A percentile compares a stretch with the other conserved stretches of the same genome.
phyloP scores from a whole-genome alignment of 2,797 vertebrate species.

The Graptemys geographica region DNA sequence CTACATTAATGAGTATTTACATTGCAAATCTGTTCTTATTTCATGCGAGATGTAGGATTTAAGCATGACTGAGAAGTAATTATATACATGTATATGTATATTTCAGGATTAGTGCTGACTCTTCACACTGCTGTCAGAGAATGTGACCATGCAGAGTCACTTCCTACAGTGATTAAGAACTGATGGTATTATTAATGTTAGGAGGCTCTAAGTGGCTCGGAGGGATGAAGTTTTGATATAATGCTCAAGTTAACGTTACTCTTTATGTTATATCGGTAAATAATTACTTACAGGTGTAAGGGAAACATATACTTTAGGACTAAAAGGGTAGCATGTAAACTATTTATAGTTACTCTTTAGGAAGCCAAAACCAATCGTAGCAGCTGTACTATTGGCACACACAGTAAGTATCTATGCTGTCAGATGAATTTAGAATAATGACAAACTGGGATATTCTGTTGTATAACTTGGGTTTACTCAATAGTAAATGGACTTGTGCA shows the following conservation, averaged over 20 bases:
- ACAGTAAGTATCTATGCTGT: slow-evolving; percentile 44
- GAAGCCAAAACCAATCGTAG: slow-evolving; percentile 49
- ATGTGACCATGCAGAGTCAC: background rate
- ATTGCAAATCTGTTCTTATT: slow-evolving; percentile 25
- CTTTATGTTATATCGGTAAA: background rate
- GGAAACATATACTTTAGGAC: background rate
- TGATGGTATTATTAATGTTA: slow-evolving; percentile 8
- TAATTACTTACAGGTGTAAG: background rate
- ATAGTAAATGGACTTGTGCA: slow-evolving; percentile 29
- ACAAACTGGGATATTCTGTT: background rate
- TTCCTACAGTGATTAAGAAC: slow-evolving; percentile 30
- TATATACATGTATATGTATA: slow-evolving; percentile 12
- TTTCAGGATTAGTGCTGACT: background rate
- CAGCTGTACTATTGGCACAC: background rate
- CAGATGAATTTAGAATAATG: slow-evolving; percentile 28
- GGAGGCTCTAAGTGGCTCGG: background rate
- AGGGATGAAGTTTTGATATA: slow-evolving; percentile 14
- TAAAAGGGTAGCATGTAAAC: background rate
- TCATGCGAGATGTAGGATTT: background rate
- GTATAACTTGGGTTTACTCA: slow-evolving; percentile 35
- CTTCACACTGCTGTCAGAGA: background rate
- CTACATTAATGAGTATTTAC: slow-evolving; percentile 22
- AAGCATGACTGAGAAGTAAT: background rate
- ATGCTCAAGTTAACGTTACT: slow-evolving; percentile 16
- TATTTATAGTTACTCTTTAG: slow-evolving; percentile 31